phyloP scores from a whole-genome alignment of 2,888 invertebrate genomes.

The Pantelozetes paolii region DNA sequence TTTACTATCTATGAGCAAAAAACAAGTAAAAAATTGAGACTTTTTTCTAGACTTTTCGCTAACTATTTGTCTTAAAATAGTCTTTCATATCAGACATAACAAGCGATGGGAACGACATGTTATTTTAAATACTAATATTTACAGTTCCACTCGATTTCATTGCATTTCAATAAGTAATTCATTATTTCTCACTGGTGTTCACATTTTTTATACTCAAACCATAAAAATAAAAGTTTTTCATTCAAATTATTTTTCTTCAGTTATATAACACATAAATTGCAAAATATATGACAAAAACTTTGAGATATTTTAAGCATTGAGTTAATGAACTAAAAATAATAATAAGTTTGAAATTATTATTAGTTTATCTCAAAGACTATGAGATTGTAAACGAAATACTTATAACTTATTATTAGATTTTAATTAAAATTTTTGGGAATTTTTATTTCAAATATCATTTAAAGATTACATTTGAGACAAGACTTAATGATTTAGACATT shows the following conservation, averaged over 20 bases:
- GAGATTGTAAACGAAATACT: too few relatives aligned
- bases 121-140: neutral
- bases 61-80: constrained; percentile 1
- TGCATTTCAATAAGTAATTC: too few relatives aligned
- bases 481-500: too few relatives aligned
- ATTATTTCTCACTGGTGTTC: neutral
- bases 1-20: too few relatives aligned
- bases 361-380: neutral
- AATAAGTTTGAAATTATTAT: neutral
- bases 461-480: too few relatives aligned
- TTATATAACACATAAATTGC: too few relatives aligned
- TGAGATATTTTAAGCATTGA: neutral
- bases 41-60: neutral
- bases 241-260: too few relatives aligned
- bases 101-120: neutral
- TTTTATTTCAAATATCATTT: too few relatives aligned
- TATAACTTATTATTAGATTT: too few relatives aligned
- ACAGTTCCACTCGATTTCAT: neutral
- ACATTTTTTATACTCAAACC: neutral
- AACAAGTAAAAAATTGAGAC: too few relatives aligned
- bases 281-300: neutral
- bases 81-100: neutral
- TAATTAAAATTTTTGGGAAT: too few relatives aligned
- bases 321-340: neutral
- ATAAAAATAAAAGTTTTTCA: too few relatives aligned